These are phyloP conservation scores for Colius striatus DNA, from an alignment of 2,113 vertebrate genomes.

Conservation along the genomic window DNA sequence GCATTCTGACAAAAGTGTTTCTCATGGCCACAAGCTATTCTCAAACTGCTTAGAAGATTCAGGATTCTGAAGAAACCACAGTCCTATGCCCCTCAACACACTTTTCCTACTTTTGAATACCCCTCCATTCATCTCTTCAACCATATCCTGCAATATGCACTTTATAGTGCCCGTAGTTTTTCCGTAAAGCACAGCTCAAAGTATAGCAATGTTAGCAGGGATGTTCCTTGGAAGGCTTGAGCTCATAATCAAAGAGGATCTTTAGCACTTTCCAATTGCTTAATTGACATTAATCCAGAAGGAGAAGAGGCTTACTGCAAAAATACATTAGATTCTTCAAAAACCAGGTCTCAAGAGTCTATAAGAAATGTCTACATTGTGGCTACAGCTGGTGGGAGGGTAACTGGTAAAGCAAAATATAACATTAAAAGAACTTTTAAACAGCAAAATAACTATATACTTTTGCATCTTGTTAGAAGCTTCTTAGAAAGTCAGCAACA, in stretches of 20 bases:
- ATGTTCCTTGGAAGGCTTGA: not conserved
- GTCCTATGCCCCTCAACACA: fast-evolving
- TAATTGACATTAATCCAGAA: slow-evolving; percentile 2
- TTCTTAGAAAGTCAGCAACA: not conserved
- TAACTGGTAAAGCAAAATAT: not conserved
- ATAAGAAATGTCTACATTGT: not conserved
- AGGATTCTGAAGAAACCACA: not conserved
- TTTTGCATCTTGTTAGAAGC: not conserved
- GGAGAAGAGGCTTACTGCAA: not conserved
- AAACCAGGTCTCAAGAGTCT: not conserved
- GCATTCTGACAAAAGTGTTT: not conserved
- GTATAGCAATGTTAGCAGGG: not conserved
- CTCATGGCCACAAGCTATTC: not conserved
- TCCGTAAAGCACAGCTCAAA: not conserved
- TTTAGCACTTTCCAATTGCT: not conserved
- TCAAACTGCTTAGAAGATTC: not conserved
- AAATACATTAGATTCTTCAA: not conserved
- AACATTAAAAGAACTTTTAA: slow-evolving; percentile 4
- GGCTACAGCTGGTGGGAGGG: not conserved
- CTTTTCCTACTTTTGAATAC: not conserved
- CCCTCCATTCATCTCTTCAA: not conserved
- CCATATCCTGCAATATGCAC: not conserved
- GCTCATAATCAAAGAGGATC: not conserved
- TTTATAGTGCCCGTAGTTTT: not conserved
- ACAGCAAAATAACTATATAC: not conserved